Base-by-base conservation (phyloP, 2,888 invertebrate genomes). In the Pharmacophagus antenor region DNA sequence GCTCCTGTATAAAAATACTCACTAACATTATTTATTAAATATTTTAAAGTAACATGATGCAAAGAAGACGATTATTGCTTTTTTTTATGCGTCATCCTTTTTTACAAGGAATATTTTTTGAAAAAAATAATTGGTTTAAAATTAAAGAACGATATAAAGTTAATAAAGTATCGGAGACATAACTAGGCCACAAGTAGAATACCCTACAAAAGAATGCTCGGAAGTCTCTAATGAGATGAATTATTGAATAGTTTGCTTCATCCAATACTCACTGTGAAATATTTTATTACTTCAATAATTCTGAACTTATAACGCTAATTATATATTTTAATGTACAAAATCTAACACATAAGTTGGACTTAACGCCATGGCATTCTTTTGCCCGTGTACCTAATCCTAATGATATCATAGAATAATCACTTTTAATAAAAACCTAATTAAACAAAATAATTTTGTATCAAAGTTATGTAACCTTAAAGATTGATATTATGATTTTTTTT, bases 161-260 rank as follows among this genome's bases (percentile, higher is more conserved):
- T 10, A 31, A 15, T 31, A 31, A 31, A 31, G 31, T 10, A 86
- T 87, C 82, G 82, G 70, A 73, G 71, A 74, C 76, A 79, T 82
- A 58, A 80, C 76, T 74, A 75, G 72, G 72, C 69, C 70, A 53
- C 72, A 73, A 73, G 80, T 76, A 77, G 74, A 68, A 61, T 56
- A 49, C 62, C 72, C 70, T 68, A 81, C 82, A 80, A 84, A 82
- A 85, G 85, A 79, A 80, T 78, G 80, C 76, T 74, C 72, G 71
- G 74, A 76, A 85, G 87, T 84, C 79, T 78, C 80, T 88, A 88
- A 88, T 87, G 85, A 88, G 86, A 85, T 85, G 85, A 87, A 87
- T 88, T 86, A 88, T 88, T 85, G 84, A 87, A 79, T 81, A 79
- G 79, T 61, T 62, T 62, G 63, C 57, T 69, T 69, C 68, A 61